Percentiles rank a stretch among this genome's conserved stretches.
These are phyloP conservation scores for Caradrina kadenii DNA, from an alignment of 2,888 invertebrate species.

Conservation along the genomic window DNA sequence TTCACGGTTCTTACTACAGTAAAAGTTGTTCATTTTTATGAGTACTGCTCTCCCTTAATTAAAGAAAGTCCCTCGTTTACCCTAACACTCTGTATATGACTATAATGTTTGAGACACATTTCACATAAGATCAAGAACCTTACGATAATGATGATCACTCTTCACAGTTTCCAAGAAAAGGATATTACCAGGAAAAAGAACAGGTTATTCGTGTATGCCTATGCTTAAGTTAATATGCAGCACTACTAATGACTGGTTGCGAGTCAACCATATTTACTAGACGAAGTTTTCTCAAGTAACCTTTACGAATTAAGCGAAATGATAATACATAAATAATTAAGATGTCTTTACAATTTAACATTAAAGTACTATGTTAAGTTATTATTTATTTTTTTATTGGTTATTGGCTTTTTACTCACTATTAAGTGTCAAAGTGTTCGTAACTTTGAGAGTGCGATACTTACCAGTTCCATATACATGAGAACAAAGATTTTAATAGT, in stretches of 20 bases:
- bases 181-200: slow-evolving; percentile 19
- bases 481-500: slow-evolving; percentile 3
- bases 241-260: slow-evolving; percentile 13
- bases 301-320: not conserved
- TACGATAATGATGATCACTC: not conserved
- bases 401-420: too few species aligned
- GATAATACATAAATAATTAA: too few species aligned
- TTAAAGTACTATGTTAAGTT: too few species aligned
- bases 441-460: too few species aligned
- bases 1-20: too few species aligned
- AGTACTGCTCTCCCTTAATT: too few species aligned
- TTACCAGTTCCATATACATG: slow-evolving; percentile 8
- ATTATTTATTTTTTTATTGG: too few species aligned
- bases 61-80: too few species aligned
- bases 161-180: slow-evolving; percentile 8
- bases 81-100: too few species aligned
- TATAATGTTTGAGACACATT: not conserved
- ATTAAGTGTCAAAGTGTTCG: too few species aligned
- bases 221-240: slow-evolving; percentile 10
- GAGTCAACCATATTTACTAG: not conserved
- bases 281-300: not conserved
- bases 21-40: too few species aligned
- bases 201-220: slow-evolving; percentile 12
- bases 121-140: not conserved
- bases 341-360: too few species aligned